Evolutionary conservation across 2,113 vertebrate species (phyloP), one percentile per base, ranked within the genome.

Genomic region (Nyctibius bracteatus): DNA sequence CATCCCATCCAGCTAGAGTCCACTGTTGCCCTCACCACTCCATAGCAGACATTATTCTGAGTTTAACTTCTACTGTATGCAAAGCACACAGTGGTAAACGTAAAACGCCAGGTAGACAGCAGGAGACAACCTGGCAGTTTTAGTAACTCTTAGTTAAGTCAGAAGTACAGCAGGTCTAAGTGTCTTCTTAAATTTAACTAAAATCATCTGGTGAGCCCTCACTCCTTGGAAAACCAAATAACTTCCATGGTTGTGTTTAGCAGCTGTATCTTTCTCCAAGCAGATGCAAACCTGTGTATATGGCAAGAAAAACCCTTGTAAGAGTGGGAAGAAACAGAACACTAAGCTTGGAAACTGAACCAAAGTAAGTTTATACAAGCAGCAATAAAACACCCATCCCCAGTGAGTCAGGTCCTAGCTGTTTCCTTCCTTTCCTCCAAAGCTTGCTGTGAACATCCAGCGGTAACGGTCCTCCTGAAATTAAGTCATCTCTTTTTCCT

Each of bases 371-470:
- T 94, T 96, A 75, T 81, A 67, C 74, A 81, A 81, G 86, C 70
- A 84, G 59, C 73, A 85, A 92, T 88, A 28, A 85, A 96, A 85
- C 85, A 71, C 39, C 65, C 82, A 51, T 88, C 70, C 66, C 52
- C 10, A 31, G 51, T 93, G 65, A 92, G 78, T 96, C 91, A 85
- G 79, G 68, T 92, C 61, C 44, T 52, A 22, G 52, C 37, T 59
- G 10, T 85, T 96, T 82, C 91, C 91, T 92, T 96, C 37, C 58
- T 92, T 93, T 94, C 92, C 85, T 93, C 81, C 43, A 46, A 41
- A 41, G 78, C 73, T 78, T 14, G 2, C 55, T 74, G 51, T 4
- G 78, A 90, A 66, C 46, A 66, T 91, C 39, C 63, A 94, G 44
- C 0, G 0, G 41, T 81, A 92, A 72, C 9, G 0, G 77, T 68